These are phyloP conservation scores for Remorina albescens DNA, from an alignment of 2,797 vertebrate species.

Conservation along the genomic window DNA sequence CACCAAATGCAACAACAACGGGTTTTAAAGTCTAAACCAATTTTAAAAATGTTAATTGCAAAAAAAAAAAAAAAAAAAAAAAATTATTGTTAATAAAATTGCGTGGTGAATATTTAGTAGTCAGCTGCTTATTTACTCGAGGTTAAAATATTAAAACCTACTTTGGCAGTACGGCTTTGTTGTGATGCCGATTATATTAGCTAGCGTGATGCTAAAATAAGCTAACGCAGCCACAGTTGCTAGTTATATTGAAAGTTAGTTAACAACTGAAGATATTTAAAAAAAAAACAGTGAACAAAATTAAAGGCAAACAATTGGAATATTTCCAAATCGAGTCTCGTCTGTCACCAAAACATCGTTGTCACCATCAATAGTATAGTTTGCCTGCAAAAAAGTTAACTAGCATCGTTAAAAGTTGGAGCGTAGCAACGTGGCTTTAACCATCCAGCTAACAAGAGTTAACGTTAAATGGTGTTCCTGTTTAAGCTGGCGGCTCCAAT, in stretches of 20 bases:
- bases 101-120: too few relatives aligned
- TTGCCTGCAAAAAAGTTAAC: constrained; percentile 2
- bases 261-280: background rate
- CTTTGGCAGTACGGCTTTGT: constrained; percentile 5
- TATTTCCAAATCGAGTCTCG: accelerated
- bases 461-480: background rate
- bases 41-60: too few relatives aligned
- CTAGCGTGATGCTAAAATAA: background rate
- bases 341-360: background rate
- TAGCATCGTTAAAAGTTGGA: constrained; percentile 43
- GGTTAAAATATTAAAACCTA: background rate
- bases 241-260: constrained; percentile 15
- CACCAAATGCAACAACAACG: too few relatives aligned
- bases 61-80: too few relatives aligned
- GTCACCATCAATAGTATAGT: background rate
- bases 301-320: accelerated
- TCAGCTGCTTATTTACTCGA: background rate
- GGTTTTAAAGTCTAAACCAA: too few relatives aligned
- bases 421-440: constrained; percentile 60
- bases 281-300: background rate
- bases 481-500: accelerated
- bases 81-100: too few relatives aligned
- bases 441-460: constrained; percentile 21
- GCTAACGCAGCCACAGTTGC: background rate
- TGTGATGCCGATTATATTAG: background rate